Evolutionary conservation across 1,140 invertebrate species (phyloP), one percentile per base, ranked within the genome.

Genomic region (Harlomillsia oculata): DNA sequence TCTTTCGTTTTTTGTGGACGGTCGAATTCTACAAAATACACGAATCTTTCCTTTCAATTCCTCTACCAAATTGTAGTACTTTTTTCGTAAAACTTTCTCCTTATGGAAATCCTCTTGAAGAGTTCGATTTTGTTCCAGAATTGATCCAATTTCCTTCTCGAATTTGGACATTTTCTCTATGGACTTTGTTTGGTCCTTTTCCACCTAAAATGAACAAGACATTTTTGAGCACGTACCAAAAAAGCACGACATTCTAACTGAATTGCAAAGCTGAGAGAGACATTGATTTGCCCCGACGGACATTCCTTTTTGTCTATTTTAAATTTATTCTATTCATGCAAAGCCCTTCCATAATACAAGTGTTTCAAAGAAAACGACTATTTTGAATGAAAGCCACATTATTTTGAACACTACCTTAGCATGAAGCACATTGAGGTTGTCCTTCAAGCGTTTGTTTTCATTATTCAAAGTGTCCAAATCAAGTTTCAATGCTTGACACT

Each of bases 11-110:
- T 64, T 60, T 9, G 60, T 58, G 6, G 61, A 21, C 28, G 67
- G 67, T 2, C 67, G 58, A 16, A 68, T 55, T 14, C 67, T 36
- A 62, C 74, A 75, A 67, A 74, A 77, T 25, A 77, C 75, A 43
- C 75, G 65, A 41, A 77, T 76, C 64, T 76, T 76, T 11, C 76
- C 75, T 65, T 77, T 77, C 68, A 77, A 71, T 56, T 77, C 75
- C 55, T 76, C 75, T 6, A 77, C 73, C 64, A 72, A 70, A 60
- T 77, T 77, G 68, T 72, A 76, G 63, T 75, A 76, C 52, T 73
- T 74, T 66, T 75, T 76, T 13, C 76, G 66, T 28, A 75, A 59
- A 9, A 69, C 53, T 57, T 74, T 63, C 56, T 77, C 75, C 64
- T 70, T 68, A 62, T 76, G 74, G 62, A 69, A 74, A 64, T 74